Base-by-base conservation (phyloP, 2,888 invertebrate genomes). In the Ceramica pisi region DNA sequence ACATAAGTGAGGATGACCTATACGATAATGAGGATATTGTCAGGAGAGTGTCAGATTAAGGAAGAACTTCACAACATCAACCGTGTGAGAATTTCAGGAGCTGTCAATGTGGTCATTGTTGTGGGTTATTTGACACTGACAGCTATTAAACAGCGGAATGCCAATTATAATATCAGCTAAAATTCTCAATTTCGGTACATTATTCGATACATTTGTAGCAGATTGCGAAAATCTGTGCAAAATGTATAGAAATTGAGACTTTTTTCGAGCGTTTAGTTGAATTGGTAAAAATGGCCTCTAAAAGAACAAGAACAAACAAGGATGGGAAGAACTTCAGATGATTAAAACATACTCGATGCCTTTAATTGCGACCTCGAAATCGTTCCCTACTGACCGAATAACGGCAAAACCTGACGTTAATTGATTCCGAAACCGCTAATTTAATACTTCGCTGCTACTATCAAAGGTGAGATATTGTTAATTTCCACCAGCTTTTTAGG, bases 391-490 rank as follows among this genome's bases (percentile, higher is more conserved):
- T 75, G 56, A 71, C 79, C 67, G 65, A 82, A 74, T 82, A 79
- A 71, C 82, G 65, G 80, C 21, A 65, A 48, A 61, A 66, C 67
- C 31, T 64, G 64, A 65, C 71, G 72, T 64, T 71, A 82, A 71
- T 83, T 68, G 80, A 67, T 83, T 31, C 60, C 57, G 23, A 67
- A 70, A 82, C 70, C 55, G 67, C 65, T 73, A 68, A 72, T 77
- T 79, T 70, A 66, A 83, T 75, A 68, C 53, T 61, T 41, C 69
- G 21, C 41, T 71, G 65, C 64, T 71, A 46, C 68, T 26, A 75
- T 69, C 38, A 46, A 51, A 62, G 16, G 48, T 60, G 56, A 68
- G 65, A 65, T 48, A 62, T 35, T 60, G 60, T 19, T 66, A 64
- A 68, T 74, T 82, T 67, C 26, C n/a, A 64, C n/a, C n/a, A 1